Evolutionary conservation across 2,113 vertebrate genomes (phyloP).

Genomic region (Chaetura pelagica): DNA sequence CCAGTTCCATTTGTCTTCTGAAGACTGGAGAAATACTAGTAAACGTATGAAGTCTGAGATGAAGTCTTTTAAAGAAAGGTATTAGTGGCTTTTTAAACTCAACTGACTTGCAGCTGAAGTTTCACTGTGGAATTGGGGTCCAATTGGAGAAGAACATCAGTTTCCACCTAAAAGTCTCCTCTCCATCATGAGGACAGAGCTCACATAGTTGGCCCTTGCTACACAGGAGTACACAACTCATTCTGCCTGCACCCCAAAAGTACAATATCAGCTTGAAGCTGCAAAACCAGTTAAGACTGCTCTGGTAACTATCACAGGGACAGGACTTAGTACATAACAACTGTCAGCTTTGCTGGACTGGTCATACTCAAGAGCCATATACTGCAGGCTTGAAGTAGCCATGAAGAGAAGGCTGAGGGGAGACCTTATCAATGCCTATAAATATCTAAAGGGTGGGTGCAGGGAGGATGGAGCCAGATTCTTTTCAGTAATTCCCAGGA

Average conservation of each 20-base stretch:
- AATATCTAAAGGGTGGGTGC: no score
- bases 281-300: neutral
- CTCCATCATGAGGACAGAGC: neutral
- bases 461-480: no score
- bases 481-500: no score
- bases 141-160: neutral
- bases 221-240: neutral
- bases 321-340: neutral
- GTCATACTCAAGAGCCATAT: rapidly evolving
- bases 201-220: neutral
- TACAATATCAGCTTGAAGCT: neutral
- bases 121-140: neutral
- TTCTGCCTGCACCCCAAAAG: neutral
- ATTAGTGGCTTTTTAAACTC: neutral
- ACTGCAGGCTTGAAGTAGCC: neutral
- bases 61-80: neutral
- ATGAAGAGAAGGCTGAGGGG: no score
- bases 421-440: no score
- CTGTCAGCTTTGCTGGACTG: neutral
- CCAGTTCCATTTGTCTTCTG: neutral
- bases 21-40: neutral
- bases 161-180: neutral
- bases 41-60: neutral
- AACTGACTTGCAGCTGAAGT: neutral
- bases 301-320: neutral